Evolutionary conservation across 2,113 vertebrate genomes (phyloP).

Genomic region (Neopipo cinnamomea): DNA sequence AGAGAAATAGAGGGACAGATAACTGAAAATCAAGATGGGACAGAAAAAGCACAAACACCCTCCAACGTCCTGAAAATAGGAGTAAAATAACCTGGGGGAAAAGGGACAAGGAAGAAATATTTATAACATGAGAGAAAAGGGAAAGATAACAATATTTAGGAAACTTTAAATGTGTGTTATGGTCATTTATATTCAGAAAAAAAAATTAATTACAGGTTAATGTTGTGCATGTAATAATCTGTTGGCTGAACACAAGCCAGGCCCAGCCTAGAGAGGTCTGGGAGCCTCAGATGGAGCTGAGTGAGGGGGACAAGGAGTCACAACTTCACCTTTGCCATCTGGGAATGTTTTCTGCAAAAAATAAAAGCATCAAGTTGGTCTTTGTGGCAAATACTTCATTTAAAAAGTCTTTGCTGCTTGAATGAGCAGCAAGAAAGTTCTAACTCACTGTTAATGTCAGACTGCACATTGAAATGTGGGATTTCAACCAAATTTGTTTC

Average conservation of each 20-base stretch:
- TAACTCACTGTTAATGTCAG: background rate
- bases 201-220: background rate
- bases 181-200: background rate
- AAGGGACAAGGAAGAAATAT: background rate
- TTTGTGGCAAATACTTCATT: background rate
- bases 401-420: no score
- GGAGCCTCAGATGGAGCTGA: background rate
- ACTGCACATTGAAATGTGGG: fast-evolving
- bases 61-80: background rate
- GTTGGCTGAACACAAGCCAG: background rate
- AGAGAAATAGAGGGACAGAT: background rate
- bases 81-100: background rate
- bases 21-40: background rate
- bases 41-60: background rate
- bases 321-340: background rate
- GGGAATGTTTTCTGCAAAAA: background rate
- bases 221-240: fast-evolving
- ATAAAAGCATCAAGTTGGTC: background rate
- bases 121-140: background rate
- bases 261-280: background rate
- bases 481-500: background rate
- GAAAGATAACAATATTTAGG: background rate
- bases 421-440: background rate
- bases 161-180: background rate
- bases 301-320: background rate